Percentiles rank a stretch among this genome's conserved stretches.
phyloP scores from a whole-genome alignment of 2,797 vertebrate species.

The Perodicticus potto region DNA sequence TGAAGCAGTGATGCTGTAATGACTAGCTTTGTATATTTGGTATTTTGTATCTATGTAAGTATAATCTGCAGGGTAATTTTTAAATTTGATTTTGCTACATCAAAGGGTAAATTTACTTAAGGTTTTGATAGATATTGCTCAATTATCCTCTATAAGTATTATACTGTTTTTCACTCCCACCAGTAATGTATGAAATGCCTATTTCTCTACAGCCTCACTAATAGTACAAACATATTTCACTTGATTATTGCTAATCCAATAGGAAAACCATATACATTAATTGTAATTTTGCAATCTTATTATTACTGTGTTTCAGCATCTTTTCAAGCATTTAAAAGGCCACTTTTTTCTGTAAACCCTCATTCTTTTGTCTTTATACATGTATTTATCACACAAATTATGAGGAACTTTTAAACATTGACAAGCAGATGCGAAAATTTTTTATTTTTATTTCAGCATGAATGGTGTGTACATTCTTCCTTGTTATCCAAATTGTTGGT shows the following conservation, averaged over 20 bases:
- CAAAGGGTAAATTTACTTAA: background rate
- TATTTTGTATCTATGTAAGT: background rate
- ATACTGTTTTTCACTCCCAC: background rate
- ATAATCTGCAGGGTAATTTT: slow-evolving; percentile 2
- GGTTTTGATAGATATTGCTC: background rate
- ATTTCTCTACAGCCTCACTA: background rate
- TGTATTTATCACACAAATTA: background rate
- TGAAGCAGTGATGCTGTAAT: background rate
- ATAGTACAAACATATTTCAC: background rate
- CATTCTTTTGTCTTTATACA: background rate
- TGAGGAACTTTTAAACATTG: background rate
- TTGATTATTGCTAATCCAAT: background rate
- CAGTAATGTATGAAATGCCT: background rate
- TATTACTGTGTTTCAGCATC: background rate
- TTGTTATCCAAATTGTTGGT: background rate
- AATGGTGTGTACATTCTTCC: background rate
- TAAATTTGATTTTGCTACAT: background rate
- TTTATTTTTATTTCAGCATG: background rate
- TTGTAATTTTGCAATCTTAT: background rate
- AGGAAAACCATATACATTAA: background rate
- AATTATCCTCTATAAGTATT: background rate
- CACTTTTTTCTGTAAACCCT: background rate
- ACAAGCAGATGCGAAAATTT: background rate
- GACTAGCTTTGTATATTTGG: background rate
- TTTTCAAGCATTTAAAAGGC: background rate